phyloP scores from a whole-genome alignment of 2,888 invertebrate species.

The Lepeophtheirus nordmannii region DNA sequence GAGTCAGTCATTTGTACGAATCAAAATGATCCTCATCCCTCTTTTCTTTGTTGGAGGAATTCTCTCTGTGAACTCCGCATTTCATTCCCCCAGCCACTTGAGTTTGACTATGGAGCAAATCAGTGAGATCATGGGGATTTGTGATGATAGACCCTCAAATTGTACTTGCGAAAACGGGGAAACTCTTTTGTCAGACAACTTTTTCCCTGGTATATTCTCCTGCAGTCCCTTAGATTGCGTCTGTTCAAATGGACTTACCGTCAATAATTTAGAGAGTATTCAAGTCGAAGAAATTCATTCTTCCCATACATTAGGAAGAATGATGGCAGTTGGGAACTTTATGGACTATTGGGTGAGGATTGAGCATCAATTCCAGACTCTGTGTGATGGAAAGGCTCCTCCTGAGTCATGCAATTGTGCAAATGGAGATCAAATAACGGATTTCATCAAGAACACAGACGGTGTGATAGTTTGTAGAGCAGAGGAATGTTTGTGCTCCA shows the following conservation, averaged over 20 bases:
- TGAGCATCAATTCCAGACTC: not conserved
- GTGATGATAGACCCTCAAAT: not conserved
- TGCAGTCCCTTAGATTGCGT: not conserved
- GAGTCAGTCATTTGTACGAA: no score
- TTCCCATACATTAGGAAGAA: not conserved
- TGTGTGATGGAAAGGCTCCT: not conserved
- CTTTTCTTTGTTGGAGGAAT: not conserved
- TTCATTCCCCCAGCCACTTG: no score
- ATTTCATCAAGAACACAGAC: not conserved
- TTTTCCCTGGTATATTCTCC: not conserved
- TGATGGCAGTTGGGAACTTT: not conserved
- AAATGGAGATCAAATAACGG: not conserved
- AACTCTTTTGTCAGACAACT: not conserved
- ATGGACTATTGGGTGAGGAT: not conserved
- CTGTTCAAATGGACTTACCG: not conserved
- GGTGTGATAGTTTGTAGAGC: not conserved
- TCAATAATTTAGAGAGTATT: not conserved
- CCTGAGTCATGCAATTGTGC: not conserved
- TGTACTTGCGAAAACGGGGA: not conserved
- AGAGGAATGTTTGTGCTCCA: not conserved
- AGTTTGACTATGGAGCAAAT: not conserved
- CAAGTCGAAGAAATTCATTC: not conserved
- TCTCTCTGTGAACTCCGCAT: not conserved
- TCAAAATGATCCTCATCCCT: not conserved
- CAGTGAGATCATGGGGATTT: not conserved